Conservation (phyloP, 2,888 invertebrate species). For the Rhogogaster chlorosoma region DNA sequence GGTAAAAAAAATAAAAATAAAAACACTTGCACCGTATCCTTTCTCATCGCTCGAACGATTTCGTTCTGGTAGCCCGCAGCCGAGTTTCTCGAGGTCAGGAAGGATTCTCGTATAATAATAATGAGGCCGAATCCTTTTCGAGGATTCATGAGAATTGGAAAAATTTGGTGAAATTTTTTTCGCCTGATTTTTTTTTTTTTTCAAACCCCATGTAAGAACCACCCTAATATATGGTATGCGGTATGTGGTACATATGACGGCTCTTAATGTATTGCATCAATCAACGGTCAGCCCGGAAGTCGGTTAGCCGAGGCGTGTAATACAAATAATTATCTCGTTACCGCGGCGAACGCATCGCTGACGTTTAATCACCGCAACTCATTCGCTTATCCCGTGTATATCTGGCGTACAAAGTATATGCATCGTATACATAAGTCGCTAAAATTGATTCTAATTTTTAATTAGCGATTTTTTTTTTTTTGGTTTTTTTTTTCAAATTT, state of each 20-base stretch:
- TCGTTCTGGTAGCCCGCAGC: background rate
- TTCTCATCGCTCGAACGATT: background rate
- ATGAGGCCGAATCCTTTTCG: background rate
- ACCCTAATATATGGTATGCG: background rate
- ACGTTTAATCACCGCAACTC: conserved; percentile 26
- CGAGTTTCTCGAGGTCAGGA: background rate
- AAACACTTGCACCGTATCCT: background rate
- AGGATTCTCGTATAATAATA: background rate
- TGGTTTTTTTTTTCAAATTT: no score
- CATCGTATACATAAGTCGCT: no score
- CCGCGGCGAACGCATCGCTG: conserved; percentile 6
- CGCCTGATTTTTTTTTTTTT: no score
- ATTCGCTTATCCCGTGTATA: background rate
- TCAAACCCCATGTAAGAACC: background rate
- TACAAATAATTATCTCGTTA: conserved; percentile 43
- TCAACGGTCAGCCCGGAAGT: conserved; percentile 53
- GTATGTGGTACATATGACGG: background rate
- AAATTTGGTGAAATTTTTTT: no score
- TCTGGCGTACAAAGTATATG: no score
- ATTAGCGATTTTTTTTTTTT: no score
- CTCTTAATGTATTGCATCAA: conserved; percentile 24
- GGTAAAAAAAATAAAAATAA: background rate
- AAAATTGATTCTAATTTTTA: no score
- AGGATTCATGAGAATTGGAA: no score
- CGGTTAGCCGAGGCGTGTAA: conserved; percentile 52